Evolutionary conservation across 2,888 invertebrate species (phyloP).

Genomic region (Cartodere bifasciata): DNA sequence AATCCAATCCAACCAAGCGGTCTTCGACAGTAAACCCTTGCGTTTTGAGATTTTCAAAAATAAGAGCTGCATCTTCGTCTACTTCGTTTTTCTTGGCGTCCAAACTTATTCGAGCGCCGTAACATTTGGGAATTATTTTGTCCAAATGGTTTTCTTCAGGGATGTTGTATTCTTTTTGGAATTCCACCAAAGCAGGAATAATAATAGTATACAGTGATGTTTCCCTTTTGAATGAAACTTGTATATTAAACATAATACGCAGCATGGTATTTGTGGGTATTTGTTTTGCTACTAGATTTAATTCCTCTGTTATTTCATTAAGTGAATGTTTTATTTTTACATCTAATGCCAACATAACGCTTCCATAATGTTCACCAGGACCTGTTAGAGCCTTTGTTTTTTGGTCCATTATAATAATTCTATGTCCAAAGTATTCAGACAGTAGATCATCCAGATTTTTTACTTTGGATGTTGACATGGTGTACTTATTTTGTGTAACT

Average conservation of each 20-base stretch:
- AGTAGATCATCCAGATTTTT: no score
- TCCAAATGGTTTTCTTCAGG: conserved; percentile 33
- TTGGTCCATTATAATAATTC: no score
- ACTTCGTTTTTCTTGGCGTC: conserved; percentile 31
- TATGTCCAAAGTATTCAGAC: no score
- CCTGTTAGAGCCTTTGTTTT: conserved; percentile 36
- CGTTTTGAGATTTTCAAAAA: conserved; percentile 44
- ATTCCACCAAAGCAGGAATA: conserved; percentile 35
- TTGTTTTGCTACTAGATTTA: conserved; percentile 46
- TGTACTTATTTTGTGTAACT: no score
- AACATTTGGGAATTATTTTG: conserved; percentile 38
- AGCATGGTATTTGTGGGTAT: conserved; percentile 42
- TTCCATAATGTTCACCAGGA: conserved; percentile 52
- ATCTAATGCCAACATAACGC: conserved; percentile 39
- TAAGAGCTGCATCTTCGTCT: conserved; percentile 43
- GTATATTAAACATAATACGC: conserved; percentile 40
- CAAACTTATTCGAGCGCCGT: conserved; percentile 40
- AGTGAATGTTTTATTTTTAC: conserved; percentile 26
- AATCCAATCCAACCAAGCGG: conserved; percentile 39
- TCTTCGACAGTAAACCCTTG: conserved; percentile 40
- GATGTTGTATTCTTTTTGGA: conserved; percentile 38
- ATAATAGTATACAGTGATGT: conserved; percentile 40
- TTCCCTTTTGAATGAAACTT: conserved; percentile 45
- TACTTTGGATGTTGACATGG: no score
- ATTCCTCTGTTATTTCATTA: conserved; percentile 24